Evolutionary conservation across 1,140 invertebrate species (phyloP), one percentile per base, ranked within the genome.

Genomic region (Eumaeus atala): DNA sequence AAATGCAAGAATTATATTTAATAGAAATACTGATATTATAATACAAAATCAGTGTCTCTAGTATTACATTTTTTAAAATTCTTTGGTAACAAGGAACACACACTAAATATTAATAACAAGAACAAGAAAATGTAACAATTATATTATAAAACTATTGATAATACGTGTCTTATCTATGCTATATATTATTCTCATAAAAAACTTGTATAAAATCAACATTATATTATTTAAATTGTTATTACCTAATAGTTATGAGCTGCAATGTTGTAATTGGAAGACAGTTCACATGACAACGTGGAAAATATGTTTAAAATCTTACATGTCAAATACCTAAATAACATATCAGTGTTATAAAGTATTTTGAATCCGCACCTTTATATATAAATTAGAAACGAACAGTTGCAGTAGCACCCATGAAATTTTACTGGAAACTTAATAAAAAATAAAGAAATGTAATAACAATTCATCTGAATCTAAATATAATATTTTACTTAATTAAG

Each of bases 51-150:
- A 50, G 51, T 54, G 34, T 33, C 38, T 16, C 40, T 38, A 44
- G 38, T 34, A 35, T 12, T 34, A 53, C 42, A 59, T 64, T 66
- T 70, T 66, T 72, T 75, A 72, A 68, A 77, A 68, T 77, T 84
- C 78, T 86, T 86, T 86, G 83, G 83, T 84, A 86, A 86, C 83
- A 80, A 84, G 81, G 79, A 83, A 84, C 83, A 86, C 77, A 75
- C 80, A 70, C 67, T 77, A 76, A 74, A 77, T 72, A 74, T 74
- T 76, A 72, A 79, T 74, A 86, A 86, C 80, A 81, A 83, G 74
- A 85, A 85, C 77, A 82, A 82, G 70, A 79, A 77, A 80, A 76
- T 72, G 67, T 82, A 85, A 84, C 80, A 84, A 85, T 72, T 64
- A 76, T 72, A 62, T 59, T 65, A 61, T 69, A 75, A 67, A 67